phyloP scores from a whole-genome alignment of 2,888 invertebrate genomes.

The Horisme vitalbata region DNA sequence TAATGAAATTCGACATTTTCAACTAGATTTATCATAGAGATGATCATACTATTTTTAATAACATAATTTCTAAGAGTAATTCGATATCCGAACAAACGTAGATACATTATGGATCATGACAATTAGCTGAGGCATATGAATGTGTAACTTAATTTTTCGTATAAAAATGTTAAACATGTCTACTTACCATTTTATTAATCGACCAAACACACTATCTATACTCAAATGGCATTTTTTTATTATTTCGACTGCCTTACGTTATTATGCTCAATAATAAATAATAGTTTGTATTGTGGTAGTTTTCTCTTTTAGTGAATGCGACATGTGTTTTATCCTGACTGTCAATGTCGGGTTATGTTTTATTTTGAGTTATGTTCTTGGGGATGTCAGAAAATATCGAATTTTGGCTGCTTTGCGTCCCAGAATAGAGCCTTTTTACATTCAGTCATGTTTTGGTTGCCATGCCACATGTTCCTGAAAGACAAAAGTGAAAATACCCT shows the following conservation, averaged over 20 bases:
- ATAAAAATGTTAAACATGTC: constrained; percentile 17
- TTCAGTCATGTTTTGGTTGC: too few species aligned
- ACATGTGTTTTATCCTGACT: constrained; percentile 56
- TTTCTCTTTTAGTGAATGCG: constrained; percentile 54
- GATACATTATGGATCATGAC: not conserved
- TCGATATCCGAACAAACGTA: not conserved
- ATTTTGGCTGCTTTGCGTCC: not conserved
- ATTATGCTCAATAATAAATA: constrained; percentile 80
- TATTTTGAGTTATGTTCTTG: constrained; percentile 25
- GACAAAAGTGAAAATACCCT: too few species aligned
- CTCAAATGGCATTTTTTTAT: constrained; percentile 75
- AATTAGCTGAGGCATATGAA: not conserved
- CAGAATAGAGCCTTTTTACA: not conserved
- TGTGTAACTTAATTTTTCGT: not conserved
- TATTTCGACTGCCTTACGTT: constrained; percentile 76
- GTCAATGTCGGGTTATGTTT: constrained; percentile 20
- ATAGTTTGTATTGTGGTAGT: constrained; percentile 60
- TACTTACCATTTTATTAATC: constrained; percentile 48
- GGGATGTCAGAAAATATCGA: constrained; percentile 11
- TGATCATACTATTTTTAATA: constrained; percentile 2
- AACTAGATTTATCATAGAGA: too few species aligned
- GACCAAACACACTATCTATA: constrained; percentile 61
- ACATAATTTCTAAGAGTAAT: too few species aligned
- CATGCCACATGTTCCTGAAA: too few species aligned
- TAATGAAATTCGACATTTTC: too few species aligned